Evolutionary conservation across 2,797 vertebrate genomes (phyloP).

Genomic region (Yasuhikotakia modesta): DNA sequence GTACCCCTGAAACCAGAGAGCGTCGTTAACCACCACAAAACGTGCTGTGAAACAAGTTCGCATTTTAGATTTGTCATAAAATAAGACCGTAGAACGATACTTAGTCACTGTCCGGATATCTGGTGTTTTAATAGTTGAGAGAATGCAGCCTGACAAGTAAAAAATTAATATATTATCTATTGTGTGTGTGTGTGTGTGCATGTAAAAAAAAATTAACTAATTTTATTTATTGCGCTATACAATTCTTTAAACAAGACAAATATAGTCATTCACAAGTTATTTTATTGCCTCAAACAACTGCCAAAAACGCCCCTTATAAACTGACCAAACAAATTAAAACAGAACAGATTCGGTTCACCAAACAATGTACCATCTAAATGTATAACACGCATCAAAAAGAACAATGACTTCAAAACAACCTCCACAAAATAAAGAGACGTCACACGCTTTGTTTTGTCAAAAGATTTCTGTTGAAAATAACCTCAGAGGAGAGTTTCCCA

Average conservation of each 20-base stretch:
- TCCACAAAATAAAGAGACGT: constrained; percentile 3
- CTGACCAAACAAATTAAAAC: background rate
- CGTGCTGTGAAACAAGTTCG: constrained; percentile 44
- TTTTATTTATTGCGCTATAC: no score
- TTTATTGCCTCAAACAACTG: no score
- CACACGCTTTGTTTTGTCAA: constrained; percentile 20
- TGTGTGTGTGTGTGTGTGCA: no score
- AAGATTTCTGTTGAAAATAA: constrained; percentile 12
- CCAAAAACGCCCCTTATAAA: no score
- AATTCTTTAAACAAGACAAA: no score
- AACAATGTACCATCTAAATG: background rate
- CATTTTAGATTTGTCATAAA: constrained; percentile 37
- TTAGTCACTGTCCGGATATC: constrained; percentile 37
- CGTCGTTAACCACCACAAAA: constrained; percentile 44
- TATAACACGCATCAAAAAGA: background rate
- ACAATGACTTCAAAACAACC: constrained; percentile 1
- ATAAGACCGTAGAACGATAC: constrained; percentile 36
- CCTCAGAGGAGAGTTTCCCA: constrained; percentile 35
- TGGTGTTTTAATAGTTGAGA: constrained; percentile 29
- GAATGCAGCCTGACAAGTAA: background rate
- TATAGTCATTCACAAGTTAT: no score
- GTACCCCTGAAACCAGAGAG: constrained; percentile 44
- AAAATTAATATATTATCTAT: background rate
- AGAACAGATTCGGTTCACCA: background rate
- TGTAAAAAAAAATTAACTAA: no score